Evolutionary conservation across 1,140 invertebrate species (phyloP), one percentile per base, ranked within the genome.

Genomic region (Aphidius gifuensis): DNA sequence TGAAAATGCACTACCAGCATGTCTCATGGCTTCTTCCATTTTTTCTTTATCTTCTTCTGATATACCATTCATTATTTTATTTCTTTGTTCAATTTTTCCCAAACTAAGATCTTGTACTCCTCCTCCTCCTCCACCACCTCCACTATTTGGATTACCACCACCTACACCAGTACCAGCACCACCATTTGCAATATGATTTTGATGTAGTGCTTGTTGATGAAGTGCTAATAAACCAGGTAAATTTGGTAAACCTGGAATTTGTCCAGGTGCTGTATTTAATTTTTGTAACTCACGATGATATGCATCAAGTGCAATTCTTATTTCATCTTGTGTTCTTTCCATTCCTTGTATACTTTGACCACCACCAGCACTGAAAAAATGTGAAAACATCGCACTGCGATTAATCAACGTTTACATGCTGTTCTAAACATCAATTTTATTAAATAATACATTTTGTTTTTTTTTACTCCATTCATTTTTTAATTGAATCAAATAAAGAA

Each of bases 221-320:
- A 90, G 81, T 1, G 88, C 89, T 66, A 90, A 78, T 39, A 90
- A 81, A 51, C 88, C 85, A 39, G 86, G 86, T 59, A 88, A 85
- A 43, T 83, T 85, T 43, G 85, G 85, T 44, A 88, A 68, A 58
- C 84, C 82, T 21, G 85, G 83, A 65, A 86, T 82, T 68, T 78
- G 81, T 45, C 83, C 84, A 60, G 84, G 83, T 66, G 83, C 81
- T 66, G 84, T 83, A 71, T 92, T 92, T 56, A 96, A 80, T 75
- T 95, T 94, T 71, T 91, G 89, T 7, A 97, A 83, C 78, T 97
- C 94, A 46, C 93, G 85, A 72, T 94, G 92, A 76, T 95, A 95
- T n/a, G 93, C 91, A 68, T 95, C 92, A 9, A 96, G 79, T 1
- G 92, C 92, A 83, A 96, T 83, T 64, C 95, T 85, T 72, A 96